These are phyloP conservation scores for Rhinogobio ventralis DNA, from an alignment of 2,797 vertebrate genomes.

Conservation along the genomic window DNA sequence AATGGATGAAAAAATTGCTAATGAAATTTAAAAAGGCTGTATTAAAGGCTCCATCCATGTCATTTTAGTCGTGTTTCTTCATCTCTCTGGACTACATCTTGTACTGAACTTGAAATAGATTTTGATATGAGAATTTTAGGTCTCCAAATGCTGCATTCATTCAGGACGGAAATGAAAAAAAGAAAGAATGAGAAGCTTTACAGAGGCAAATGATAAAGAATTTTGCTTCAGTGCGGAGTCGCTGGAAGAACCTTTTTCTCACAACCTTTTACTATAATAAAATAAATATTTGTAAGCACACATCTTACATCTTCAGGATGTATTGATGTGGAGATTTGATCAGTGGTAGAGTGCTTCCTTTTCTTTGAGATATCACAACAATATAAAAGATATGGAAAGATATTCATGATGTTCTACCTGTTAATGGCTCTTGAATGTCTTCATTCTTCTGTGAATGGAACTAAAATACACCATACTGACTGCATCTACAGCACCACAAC, in stretches of 20 bases:
- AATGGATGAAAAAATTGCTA: neutral
- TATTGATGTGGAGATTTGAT: neutral
- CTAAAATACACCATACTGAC: neutral
- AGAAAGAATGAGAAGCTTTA: neutral
- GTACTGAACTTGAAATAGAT: conserved; percentile 9
- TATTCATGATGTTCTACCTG: neutral
- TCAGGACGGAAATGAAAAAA: neutral
- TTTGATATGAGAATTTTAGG: neutral
- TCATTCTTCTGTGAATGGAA: neutral
- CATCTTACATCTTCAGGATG: neutral
- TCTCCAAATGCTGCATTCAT: neutral
- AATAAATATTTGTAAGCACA: neutral
- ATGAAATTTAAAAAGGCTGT: neutral
- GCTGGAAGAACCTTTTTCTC: neutral
- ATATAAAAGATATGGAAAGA: neutral
- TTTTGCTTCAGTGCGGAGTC: neutral
- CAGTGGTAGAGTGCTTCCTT: neutral
- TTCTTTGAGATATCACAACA: neutral
- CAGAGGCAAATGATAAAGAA: neutral
- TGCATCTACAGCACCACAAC: neutral
- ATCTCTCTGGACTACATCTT: conserved; percentile 15
- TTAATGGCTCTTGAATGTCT: neutral
- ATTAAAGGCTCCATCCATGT: conserved; percentile 6
- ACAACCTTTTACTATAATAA: neutral
- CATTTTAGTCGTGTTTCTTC: conserved; percentile 10